A percentile compares a stretch with the other conserved stretches of the same genome.
Conservation (phyloP, 2,113 vertebrate genomes). For the Silurus asotus region DNA sequence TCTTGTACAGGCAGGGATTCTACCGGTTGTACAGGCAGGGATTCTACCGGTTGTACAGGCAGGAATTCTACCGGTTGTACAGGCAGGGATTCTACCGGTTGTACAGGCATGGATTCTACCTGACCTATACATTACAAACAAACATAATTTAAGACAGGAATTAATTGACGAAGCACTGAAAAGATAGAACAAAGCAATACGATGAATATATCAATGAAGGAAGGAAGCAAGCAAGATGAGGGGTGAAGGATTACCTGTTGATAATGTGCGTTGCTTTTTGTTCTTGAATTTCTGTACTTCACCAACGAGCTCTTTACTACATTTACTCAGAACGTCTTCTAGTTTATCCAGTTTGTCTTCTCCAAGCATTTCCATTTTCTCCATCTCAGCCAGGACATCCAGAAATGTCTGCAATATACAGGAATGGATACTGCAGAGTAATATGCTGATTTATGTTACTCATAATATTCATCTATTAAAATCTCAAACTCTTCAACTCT, state of each 20-base stretch:
- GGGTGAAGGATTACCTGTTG: neutral
- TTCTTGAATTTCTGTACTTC: slow-evolving; percentile 34
- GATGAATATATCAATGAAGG: neutral
- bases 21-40: neutral
- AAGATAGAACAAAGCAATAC: neutral
- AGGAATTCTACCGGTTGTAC: fast-evolving
- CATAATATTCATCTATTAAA: neutral
- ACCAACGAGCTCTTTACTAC: slow-evolving; percentile 57
- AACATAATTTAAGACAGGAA: neutral
- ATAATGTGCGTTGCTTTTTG: neutral
- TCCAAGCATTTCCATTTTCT: slow-evolving; percentile 61
- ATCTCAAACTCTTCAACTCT: neutral
- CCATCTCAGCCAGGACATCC: slow-evolving; percentile 72
- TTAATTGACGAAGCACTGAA: neutral
- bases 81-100: neutral
- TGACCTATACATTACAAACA: neutral
- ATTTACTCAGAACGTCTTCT: neutral
- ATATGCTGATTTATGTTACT: neutral
- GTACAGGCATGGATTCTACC: neutral
- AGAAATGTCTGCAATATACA: slow-evolving; percentile 63
- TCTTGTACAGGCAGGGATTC: no score
- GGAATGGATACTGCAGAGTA: neutral
- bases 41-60: neutral
- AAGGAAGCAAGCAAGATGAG: neutral
- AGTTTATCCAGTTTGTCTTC: slow-evolving; percentile 51